Evolutionary conservation across 2,113 vertebrate genomes (phyloP).

Genomic region (Barbus barbus): DNA sequence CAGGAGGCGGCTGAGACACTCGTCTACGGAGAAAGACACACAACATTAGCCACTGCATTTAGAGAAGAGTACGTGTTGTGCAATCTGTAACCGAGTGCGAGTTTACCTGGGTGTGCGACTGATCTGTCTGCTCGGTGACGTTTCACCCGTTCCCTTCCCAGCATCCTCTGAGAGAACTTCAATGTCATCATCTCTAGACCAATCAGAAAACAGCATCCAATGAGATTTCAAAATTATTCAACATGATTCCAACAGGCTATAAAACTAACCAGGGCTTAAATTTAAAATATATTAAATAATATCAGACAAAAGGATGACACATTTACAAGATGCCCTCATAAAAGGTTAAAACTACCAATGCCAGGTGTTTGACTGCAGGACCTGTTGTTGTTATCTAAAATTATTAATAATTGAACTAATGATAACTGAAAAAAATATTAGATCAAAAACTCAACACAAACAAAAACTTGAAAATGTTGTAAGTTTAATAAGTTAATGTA

Average conservation of each 20-base stretch:
- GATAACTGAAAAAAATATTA: no score
- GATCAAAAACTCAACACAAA: no score
- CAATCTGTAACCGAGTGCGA: background rate
- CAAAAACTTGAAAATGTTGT: no score
- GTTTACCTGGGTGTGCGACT: slow-evolving; percentile 82
- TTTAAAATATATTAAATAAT: background rate
- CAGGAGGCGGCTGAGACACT: slow-evolving; percentile 14
- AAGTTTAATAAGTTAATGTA: no score
- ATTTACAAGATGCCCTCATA: background rate
- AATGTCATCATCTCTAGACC: slow-evolving; percentile 92
- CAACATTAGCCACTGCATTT: background rate
- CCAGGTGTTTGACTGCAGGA: no score
- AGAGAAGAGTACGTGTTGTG: background rate
- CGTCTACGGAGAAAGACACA: background rate
- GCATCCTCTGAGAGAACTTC: slow-evolving; percentile 90
- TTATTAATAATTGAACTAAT: no score
- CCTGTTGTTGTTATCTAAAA: no score
- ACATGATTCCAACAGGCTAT: background rate
- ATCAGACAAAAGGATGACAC: background rate
- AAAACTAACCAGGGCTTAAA: background rate
- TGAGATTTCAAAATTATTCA: background rate
- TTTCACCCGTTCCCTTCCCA: slow-evolving; percentile 81
- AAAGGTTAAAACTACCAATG: no score
- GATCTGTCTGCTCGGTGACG: slow-evolving; percentile 75
- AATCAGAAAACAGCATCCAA: slow-evolving; percentile 48